Conservation (phyloP, 2,113 vertebrate species). For the Elaphurus davidianus region DNA sequence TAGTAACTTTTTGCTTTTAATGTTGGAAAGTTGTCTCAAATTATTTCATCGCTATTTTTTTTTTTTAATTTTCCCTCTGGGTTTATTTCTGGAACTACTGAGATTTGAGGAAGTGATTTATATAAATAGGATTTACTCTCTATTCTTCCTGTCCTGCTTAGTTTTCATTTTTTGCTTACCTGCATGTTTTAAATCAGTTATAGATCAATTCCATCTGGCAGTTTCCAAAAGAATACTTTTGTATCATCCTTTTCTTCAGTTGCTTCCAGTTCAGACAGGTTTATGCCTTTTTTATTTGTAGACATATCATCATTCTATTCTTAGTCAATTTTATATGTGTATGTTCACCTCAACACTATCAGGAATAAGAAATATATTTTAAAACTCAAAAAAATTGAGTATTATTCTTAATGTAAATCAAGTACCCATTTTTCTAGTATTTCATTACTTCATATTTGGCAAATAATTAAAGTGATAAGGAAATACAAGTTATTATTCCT, state of each 20-base stretch:
- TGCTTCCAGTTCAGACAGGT: background rate
- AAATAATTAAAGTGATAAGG: background rate
- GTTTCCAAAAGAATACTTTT: background rate
- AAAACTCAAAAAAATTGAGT: background rate
- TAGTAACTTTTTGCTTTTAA: background rate
- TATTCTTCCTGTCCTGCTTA: background rate
- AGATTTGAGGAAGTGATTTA: background rate
- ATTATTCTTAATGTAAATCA: background rate
- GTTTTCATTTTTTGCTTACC: background rate
- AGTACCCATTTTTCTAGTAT: background rate
- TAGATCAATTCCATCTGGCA: background rate
- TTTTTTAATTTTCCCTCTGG: background rate
- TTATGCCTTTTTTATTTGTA: background rate
- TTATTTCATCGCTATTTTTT: background rate
- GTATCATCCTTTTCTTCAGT: background rate
- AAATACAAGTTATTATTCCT: background rate
- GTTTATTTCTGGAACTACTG: background rate
- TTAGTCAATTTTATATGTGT: background rate
- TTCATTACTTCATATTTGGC: background rate
- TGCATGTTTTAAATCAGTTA: background rate
- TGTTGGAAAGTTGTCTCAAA: background rate
- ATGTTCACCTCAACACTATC: background rate
- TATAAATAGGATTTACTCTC: background rate
- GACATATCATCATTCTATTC: background rate
- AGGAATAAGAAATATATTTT: background rate